A percentile compares a stretch with the other conserved stretches of the same genome.
phyloP scores from a whole-genome alignment of 1,140 invertebrate genomes.

The Matsumurasca onukii region DNA sequence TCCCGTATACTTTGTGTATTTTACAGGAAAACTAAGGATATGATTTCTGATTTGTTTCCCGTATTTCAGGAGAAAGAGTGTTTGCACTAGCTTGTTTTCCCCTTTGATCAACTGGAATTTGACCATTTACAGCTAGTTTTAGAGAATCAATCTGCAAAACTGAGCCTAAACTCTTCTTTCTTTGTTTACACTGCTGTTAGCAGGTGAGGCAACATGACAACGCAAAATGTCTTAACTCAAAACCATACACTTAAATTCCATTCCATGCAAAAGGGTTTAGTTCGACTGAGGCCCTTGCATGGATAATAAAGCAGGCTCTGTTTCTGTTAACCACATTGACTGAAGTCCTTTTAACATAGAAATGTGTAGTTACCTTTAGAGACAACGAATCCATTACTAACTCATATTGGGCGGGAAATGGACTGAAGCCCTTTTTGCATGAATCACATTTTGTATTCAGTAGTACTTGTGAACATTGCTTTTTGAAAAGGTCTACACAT shows the following conservation, averaged over 20 bases:
- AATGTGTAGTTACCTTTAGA: background rate
- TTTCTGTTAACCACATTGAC: background rate
- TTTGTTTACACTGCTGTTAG: background rate
- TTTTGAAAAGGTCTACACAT: too few relatives aligned
- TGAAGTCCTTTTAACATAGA: conserved; percentile 7
- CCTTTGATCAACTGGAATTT: conserved; percentile 24
- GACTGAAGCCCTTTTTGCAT: background rate
- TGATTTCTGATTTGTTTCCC: conserved; percentile 23
- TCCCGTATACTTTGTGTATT: background rate
- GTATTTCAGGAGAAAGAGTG: conserved; percentile 13
- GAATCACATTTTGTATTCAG: conserved; percentile 12
- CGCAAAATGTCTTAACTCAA: background rate
- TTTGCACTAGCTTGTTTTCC: conserved; percentile 33
- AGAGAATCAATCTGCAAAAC: background rate
- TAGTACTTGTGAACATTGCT: too few relatives aligned
- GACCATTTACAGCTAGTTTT: background rate
- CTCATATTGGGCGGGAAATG: background rate
- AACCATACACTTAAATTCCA: background rate
- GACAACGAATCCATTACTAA: background rate
- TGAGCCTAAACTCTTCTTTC: background rate
- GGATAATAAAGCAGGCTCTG: background rate
- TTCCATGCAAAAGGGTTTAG: conserved; percentile 10
- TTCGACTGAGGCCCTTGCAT: conserved; percentile 8
- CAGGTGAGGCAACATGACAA: background rate
- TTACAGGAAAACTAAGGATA: conserved; percentile 26